Evolutionary conservation across 2,888 invertebrate species (phyloP).

Genomic region (Brachypterus glaber): DNA sequence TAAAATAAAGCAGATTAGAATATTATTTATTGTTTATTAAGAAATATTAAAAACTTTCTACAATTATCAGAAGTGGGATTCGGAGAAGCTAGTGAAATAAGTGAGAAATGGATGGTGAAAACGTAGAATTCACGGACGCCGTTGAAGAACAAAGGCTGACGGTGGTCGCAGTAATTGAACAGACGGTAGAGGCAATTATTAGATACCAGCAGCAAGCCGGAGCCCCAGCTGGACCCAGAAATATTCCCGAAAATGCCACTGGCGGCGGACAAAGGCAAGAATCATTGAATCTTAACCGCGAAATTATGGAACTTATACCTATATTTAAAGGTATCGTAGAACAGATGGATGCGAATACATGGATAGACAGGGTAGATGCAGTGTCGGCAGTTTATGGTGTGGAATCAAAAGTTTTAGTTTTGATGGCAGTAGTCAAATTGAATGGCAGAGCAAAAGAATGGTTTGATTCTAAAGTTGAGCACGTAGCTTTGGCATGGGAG

Average conservation of each 20-base stretch:
- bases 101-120: too few species aligned
- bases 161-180: background rate
- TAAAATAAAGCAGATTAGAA: too few species aligned
- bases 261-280: too few species aligned
- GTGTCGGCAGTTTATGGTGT: background rate
- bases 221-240: background rate
- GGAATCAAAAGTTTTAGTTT: background rate
- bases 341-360: background rate
- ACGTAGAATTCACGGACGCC: too few species aligned
- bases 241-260: too few species aligned
- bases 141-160: too few species aligned
- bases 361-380: background rate
- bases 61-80: too few species aligned
- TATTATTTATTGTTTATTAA: too few species aligned
- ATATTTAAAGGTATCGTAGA: background rate
- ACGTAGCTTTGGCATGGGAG: background rate
- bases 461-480: constrained; percentile 3
- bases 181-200: background rate
- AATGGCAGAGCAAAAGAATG: background rate
- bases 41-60: too few species aligned
- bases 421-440: constrained; percentile 1
- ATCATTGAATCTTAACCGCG: too few species aligned
- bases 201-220: background rate
- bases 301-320: constrained; percentile 1
- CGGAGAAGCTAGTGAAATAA: too few species aligned